phyloP scores from a whole-genome alignment of 2,888 invertebrate species.

The Dicycla oo region DNA sequence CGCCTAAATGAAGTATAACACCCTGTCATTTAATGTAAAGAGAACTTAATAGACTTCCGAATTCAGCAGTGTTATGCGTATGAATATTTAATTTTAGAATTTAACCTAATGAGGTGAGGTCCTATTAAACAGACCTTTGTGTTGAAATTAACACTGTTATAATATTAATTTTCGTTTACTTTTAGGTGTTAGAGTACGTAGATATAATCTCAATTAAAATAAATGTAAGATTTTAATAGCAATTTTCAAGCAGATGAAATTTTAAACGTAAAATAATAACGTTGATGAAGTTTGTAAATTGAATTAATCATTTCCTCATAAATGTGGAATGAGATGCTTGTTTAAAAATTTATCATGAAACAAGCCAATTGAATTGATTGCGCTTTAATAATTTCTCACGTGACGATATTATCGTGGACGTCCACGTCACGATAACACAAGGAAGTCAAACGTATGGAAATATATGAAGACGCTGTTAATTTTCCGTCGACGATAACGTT shows the following conservation, averaged over 20 bases:
- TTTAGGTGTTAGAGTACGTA: conserved; percentile 44
- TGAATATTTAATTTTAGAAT: conserved; percentile 68
- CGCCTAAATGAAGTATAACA: conserved; percentile 45
- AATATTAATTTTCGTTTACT: conserved; percentile 63
- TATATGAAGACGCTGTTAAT: no score
- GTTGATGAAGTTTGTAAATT: conserved; percentile 21
- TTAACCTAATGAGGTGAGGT: conserved; percentile 61
- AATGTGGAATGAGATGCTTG: conserved; percentile 1
- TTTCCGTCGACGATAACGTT: no score
- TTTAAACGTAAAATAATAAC: conserved; percentile 27
- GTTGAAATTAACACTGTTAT: conserved; percentile 51
- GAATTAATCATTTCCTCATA: conserved; percentile 11
- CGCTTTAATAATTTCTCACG: no score
- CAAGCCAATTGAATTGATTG: conserved; percentile 4
- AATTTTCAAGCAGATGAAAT: conserved; percentile 25
- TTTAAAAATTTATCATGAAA: background rate
- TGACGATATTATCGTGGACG: no score
- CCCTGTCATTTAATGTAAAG: conserved; percentile 40
- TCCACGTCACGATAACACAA: no score
- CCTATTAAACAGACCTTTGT: conserved; percentile 62
- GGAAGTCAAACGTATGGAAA: no score
- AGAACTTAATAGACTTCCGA: conserved; percentile 53
- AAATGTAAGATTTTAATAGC: conserved; percentile 24
- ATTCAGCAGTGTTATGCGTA: conserved; percentile 49
- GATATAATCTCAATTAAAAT: conserved; percentile 18